These are phyloP conservation scores for Eucriotettix oculatus DNA, from an alignment of 2,888 invertebrate genomes.

Conservation along the genomic window DNA sequence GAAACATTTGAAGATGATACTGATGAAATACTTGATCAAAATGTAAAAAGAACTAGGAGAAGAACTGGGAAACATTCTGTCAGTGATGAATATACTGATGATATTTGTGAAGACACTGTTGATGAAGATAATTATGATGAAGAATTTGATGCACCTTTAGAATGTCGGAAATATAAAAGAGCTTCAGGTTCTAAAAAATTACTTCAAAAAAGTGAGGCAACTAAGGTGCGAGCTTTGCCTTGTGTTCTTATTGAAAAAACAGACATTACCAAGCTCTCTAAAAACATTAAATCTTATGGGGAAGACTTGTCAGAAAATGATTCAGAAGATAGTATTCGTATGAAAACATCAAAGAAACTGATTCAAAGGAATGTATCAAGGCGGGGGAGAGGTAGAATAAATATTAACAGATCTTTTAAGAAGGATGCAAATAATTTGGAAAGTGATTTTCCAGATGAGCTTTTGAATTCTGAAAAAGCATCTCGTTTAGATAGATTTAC, in stretches of 20 bases:
- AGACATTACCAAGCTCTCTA: constrained; percentile 2
- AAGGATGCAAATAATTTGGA: neutral
- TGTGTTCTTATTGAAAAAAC: constrained; percentile 5
- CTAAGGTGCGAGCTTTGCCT: neutral
- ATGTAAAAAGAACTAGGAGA: neutral
- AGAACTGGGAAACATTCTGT: neutral
- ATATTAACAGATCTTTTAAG: neutral
- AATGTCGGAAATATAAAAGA: neutral
- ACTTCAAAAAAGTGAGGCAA: neutral
- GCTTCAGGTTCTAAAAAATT: neutral
- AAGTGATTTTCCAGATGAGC: neutral
- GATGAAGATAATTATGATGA: neutral
- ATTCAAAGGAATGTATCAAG: neutral
- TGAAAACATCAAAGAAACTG: neutral
- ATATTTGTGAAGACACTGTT: neutral
- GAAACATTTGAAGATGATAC: neutral
- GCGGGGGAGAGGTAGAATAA: neutral
- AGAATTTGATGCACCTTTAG: neutral
- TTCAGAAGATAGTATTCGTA: neutral
- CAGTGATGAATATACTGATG: neutral
- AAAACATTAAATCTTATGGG: neutral
- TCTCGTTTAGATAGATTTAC: neutral
- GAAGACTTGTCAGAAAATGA: neutral
- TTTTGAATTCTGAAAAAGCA: neutral
- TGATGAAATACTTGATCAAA: constrained; percentile 1